Evolutionary conservation across 37 sponge, comb jelly and placozoan species (phyloP).

Genomic region (Beroe forskalii): DNA sequence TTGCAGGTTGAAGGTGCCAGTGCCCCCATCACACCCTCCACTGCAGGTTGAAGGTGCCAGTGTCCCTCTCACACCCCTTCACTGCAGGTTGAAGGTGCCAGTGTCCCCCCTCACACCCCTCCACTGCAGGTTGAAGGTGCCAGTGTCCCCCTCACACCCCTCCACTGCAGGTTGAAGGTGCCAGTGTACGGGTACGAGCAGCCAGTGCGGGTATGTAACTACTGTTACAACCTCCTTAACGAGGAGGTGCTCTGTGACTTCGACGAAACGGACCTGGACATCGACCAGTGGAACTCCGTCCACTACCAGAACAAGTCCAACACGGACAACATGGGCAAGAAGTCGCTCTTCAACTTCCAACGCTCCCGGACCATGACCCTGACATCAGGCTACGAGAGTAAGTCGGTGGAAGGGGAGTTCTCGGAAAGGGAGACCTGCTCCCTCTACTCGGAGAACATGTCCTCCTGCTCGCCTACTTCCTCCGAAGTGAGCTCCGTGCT

Average conservation of each 20-base stretch:
- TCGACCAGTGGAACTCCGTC: constrained; percentile 65
- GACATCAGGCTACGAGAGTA: constrained; percentile 24
- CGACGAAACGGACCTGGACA: constrained; percentile 43
- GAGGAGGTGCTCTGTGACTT: constrained; percentile 64
- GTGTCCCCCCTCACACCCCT: too few species aligned
- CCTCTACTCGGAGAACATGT: neutral
- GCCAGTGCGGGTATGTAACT: constrained; percentile 19
- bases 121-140: too few species aligned
- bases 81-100: too few species aligned
- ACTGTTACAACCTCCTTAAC: constrained; percentile 59
- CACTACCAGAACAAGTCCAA: constrained; percentile 58
- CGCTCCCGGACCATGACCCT: neutral
- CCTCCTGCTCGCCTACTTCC: neutral
- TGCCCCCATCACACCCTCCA: too few species aligned
- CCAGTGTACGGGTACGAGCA: constrained; percentile 55
- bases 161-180: constrained; percentile 1
- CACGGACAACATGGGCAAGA: constrained; percentile 33
- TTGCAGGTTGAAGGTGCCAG: too few species aligned
- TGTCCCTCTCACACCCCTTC: too few species aligned
- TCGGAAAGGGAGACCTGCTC: neutral
- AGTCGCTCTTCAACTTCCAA: neutral
- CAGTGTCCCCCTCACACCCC: too few species aligned
- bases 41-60: too few species aligned
- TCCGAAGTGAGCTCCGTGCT: neutral
- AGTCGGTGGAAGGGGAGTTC: neutral